Evolutionary conservation across 2,888 invertebrate genomes (phyloP).

Genomic region (Cephus pygmeus): DNA sequence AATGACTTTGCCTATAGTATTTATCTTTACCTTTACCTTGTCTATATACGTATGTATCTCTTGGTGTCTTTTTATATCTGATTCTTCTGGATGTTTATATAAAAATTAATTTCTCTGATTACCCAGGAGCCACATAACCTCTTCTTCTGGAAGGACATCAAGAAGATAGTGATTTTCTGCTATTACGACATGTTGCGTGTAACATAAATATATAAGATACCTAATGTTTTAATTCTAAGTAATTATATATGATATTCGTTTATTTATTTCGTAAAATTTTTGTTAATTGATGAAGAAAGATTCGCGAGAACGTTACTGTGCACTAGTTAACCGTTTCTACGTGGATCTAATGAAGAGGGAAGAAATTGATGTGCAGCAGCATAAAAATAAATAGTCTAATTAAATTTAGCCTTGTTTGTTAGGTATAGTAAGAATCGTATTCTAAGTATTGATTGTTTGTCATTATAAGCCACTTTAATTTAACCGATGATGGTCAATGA

Average conservation of each 20-base stretch:
- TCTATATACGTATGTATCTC: no score
- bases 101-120: no score
- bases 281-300: neutral
- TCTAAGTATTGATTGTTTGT: neutral
- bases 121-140: no score
- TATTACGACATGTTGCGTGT: neutral
- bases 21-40: neutral
- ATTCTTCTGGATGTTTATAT: no score
- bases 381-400: neutral
- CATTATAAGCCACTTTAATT: neutral
- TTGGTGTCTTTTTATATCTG: no score
- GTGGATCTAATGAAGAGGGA: neutral
- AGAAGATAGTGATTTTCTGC: no score
- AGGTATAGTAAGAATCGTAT: neutral
- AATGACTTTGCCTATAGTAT: neutral
- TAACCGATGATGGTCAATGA: neutral
- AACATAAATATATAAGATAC: neutral
- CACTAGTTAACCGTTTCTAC: neutral
- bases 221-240: neutral
- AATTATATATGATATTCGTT: neutral
- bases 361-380: neutral
- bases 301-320: neutral
- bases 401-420: neutral
- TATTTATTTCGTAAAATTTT: neutral
- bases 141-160: no score